A percentile compares a stretch with the other conserved stretches of the same genome.
Evolutionary conservation across 2,888 invertebrate genomes (phyloP).

Genomic region (Brachyopa scutellaris): DNA sequence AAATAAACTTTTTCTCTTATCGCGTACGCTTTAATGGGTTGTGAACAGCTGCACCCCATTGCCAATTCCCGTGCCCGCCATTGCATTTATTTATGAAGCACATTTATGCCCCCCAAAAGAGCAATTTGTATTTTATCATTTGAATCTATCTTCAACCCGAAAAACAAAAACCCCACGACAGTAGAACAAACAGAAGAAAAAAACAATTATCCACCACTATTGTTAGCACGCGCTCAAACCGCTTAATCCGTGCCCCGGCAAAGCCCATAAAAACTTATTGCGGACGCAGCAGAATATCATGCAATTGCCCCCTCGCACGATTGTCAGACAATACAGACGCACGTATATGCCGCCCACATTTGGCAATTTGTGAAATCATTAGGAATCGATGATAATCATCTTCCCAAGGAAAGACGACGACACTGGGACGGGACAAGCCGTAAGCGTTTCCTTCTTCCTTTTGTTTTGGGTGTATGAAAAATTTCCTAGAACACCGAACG

Average conservation of each 20-base stretch:
- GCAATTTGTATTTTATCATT: constrained; percentile 21
- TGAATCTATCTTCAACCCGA: constrained; percentile 8
- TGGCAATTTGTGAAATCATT: constrained; percentile 56
- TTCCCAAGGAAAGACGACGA: constrained; percentile 21
- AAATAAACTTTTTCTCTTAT: constrained; percentile 17
- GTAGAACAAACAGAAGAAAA: constrained; percentile 4
- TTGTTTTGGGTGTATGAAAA: constrained; percentile 32
- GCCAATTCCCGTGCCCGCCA: constrained; percentile 20
- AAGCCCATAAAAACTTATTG: constrained; percentile 48
- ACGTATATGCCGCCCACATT: constrained; percentile 15
- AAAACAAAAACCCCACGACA: not conserved
- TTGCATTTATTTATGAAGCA: constrained; percentile 37
- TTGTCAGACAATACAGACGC: constrained; percentile 1
- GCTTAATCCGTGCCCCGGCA: constrained; percentile 18
- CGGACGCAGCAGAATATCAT: constrained; percentile 21
- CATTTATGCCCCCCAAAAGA: constrained; percentile 8
- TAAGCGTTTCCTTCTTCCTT: constrained; percentile 12
- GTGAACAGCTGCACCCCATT: constrained; percentile 37
- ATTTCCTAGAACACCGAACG: constrained; percentile 22
- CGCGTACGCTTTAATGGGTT: constrained; percentile 13
- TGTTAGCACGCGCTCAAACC: constrained; percentile 39
- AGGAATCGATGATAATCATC: constrained; percentile 65
- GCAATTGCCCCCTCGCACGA: constrained; percentile 28
- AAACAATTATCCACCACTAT: constrained; percentile 52
- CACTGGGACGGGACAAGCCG: not conserved